Conservation (phyloP, 2,113 vertebrate species). For the Cynoglossus semilaevis region DNA sequence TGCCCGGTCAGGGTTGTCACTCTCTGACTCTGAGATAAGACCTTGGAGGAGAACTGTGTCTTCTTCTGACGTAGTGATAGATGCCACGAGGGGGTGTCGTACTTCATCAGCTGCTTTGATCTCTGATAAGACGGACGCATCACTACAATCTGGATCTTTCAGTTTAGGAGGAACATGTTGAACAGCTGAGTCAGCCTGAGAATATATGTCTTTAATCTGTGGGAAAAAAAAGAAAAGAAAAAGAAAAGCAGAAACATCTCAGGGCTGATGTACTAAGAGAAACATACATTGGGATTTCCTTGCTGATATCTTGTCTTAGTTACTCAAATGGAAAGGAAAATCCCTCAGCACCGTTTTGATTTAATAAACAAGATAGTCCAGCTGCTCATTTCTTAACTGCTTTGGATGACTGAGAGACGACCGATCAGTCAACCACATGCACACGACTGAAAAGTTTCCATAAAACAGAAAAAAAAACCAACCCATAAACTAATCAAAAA, state of each 20-base stretch:
- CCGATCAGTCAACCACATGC: too few relatives aligned
- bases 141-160: conserved; percentile 21
- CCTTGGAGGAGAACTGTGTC: conserved; percentile 6
- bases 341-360: too few relatives aligned
- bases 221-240: conserved; percentile 52
- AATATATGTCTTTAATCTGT: conserved; percentile 51
- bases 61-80: conserved; percentile 13
- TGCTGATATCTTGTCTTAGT: too few relatives aligned
- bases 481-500: too few relatives aligned
- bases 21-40: conserved; percentile 23
- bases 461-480: too few relatives aligned
- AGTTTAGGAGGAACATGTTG: conserved; percentile 27
- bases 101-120: conserved; percentile 12
- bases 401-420: too few relatives aligned
- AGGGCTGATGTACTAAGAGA: too few relatives aligned
- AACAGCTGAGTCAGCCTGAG: conserved; percentile 25
- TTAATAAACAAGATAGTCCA: too few relatives aligned
- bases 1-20: conserved; percentile 6
- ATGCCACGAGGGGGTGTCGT: conserved; percentile 9
- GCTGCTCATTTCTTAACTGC: too few relatives aligned
- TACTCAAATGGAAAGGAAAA: too few relatives aligned
- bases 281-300: too few relatives aligned
- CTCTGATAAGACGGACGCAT: conserved; percentile 15
- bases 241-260: neutral
- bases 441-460: too few relatives aligned